Conservation (phyloP, 2,888 invertebrate genomes). For the Oscheius sp. region DNA sequence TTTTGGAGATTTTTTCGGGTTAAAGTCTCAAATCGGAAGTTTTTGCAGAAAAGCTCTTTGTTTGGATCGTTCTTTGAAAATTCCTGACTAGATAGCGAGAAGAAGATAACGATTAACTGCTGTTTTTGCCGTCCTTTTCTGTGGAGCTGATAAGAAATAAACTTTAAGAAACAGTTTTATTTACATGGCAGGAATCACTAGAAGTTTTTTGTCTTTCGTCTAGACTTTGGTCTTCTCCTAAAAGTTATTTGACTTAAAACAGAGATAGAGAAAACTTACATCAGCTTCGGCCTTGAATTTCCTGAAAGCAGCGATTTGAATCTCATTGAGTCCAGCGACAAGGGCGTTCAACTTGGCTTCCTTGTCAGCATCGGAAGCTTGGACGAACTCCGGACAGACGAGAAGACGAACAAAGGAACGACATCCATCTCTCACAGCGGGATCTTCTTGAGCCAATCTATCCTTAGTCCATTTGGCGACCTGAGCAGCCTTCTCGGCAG, state of each 20-base stretch:
- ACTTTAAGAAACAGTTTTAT: neutral
- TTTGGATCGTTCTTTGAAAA: too few relatives aligned
- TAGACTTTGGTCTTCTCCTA: slow-evolving; percentile 3
- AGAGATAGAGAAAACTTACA: slow-evolving; percentile 15
- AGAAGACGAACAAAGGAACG: slow-evolving; percentile 18
- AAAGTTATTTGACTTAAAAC: too few relatives aligned
- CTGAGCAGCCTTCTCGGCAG: neutral
- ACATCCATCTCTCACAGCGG: slow-evolving; percentile 4
- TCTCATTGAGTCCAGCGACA: slow-evolving; percentile 18
- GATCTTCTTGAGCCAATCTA: slow-evolving; percentile 7
- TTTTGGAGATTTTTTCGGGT: too few relatives aligned
- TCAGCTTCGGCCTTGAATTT: slow-evolving; percentile 25
- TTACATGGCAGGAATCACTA: neutral
- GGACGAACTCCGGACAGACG: slow-evolving; percentile 16
- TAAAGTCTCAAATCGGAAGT: too few relatives aligned
- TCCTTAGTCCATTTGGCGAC: slow-evolving; percentile 15
- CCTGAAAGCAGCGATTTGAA: slow-evolving; percentile 23
- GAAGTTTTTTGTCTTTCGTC: neutral
- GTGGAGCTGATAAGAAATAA: too few relatives aligned
- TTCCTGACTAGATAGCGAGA: too few relatives aligned
- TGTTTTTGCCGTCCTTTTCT: neutral
- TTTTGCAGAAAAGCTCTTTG: too few relatives aligned
- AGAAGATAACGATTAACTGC: too few relatives aligned
- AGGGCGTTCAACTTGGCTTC: slow-evolving; percentile 20
- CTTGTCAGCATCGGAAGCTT: slow-evolving; percentile 19